Base-by-base conservation (phyloP, 2,113 vertebrate genomes). In the Rhinopomastus cyanomelas region DNA sequence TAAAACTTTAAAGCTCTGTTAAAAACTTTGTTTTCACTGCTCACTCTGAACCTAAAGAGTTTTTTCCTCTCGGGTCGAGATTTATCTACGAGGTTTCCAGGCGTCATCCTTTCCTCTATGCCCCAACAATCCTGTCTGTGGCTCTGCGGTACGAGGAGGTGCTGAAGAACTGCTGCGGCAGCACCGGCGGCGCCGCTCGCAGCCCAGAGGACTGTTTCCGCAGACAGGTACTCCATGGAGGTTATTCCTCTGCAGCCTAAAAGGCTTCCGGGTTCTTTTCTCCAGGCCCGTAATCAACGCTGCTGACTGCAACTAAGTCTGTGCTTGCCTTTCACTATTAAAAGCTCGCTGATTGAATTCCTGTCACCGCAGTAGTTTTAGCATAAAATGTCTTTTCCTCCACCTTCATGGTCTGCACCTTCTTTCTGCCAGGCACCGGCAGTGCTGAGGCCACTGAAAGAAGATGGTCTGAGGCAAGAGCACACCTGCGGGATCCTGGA, bases 91-190 rank as follows among this genome's bases (percentile, higher is more conserved):
- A 96, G 34, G 67, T 95, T 29, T 67, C 96, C 69, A 94, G 89
- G 71, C 93, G 77, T 8, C 92, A 97, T 17, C 94, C 92, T 16
- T 95, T 96, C 64, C 76, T 97, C 61, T 95, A 96, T 1, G 57
- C 93, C 11, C 88, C 95, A 6, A 66, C 92, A 0, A 55, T 94
- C 59, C 88, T 97, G 16, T 74, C 65, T 26, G 49, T 48, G 1
- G 92, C 95, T 27, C 15, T 36, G 25, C 88, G 39, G 11, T 97
- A 96, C 1, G 84, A 95, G 2, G 87, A 94, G 53, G 69, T 95
- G 48, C 65, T 96, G 65, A 67, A 65, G 17, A 32, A 29, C 18
- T 98, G 97, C 84, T 98, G 97, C 13, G 49, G 92, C 57, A n/a
- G 29, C 6, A 71, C 89, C 8, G 85, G 75, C 27, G 85, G 60